Evolutionary conservation across 2,113 vertebrate species (phyloP).

Genomic region (Amphiprion percula): DNA sequence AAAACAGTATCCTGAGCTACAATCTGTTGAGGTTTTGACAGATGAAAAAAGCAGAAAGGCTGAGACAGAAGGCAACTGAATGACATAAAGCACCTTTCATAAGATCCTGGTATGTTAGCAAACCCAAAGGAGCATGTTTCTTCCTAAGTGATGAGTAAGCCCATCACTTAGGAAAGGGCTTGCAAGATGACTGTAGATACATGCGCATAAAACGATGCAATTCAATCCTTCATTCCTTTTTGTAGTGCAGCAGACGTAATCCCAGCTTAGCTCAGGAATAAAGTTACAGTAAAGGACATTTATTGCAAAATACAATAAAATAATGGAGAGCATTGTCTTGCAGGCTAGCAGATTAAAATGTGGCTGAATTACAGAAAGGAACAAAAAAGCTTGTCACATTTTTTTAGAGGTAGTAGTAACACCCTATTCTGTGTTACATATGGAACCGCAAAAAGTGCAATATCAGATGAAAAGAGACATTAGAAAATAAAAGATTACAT

Average conservation of each 20-base stretch:
- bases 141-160: background rate
- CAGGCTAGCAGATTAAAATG: slow-evolving; percentile 12
- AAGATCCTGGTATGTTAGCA: background rate
- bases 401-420: slow-evolving; percentile 33
- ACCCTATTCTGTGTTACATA: slow-evolving; percentile 1
- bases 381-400: slow-evolving; percentile 8
- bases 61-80: slow-evolving; percentile 60
- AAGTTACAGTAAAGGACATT: slow-evolving; percentile 9
- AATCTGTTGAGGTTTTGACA: background rate
- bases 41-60: slow-evolving; percentile 27
- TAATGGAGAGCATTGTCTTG: background rate
- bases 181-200: background rate
- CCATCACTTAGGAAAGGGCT: background rate
- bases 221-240: background rate
- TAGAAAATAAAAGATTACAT: no score
- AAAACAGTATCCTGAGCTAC: slow-evolving; percentile 30
- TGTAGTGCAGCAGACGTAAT: slow-evolving; percentile 26
- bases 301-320: slow-evolving; percentile 1
- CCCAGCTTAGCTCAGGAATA: slow-evolving; percentile 18
- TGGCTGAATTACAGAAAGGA: slow-evolving; percentile 13
- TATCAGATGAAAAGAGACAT: background rate
- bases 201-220: background rate
- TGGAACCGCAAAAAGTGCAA: background rate
- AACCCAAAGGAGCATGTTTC: background rate
- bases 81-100: slow-evolving; percentile 63